phyloP scores from a whole-genome alignment of 2,797 vertebrate species.

The Gambelia wislizenii region DNA sequence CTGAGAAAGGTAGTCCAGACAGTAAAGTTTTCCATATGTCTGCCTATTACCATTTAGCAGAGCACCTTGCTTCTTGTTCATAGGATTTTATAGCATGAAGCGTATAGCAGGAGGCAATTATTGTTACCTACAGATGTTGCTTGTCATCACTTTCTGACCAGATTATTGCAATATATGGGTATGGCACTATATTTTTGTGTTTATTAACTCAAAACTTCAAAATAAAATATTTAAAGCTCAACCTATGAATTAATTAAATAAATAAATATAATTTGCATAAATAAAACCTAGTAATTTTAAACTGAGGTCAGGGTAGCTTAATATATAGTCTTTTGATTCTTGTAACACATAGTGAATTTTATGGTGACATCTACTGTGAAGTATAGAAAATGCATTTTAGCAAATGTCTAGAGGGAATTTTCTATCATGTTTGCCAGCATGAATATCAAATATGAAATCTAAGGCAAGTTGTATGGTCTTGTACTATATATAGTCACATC shows the following conservation, averaged over 20 bases:
- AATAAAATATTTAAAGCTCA: background rate
- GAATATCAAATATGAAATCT: too few species aligned
- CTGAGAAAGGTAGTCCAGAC: too few species aligned
- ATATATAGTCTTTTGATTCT: background rate
- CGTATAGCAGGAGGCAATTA: background rate
- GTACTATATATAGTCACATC: too few species aligned
- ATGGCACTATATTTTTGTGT: background rate
- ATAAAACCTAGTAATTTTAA: background rate
- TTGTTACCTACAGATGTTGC: background rate
- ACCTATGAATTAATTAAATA: too few species aligned
- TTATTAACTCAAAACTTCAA: background rate
- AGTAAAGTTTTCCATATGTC: too few species aligned
- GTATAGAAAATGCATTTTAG: background rate
- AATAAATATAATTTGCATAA: too few species aligned
- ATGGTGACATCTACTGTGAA: background rate
- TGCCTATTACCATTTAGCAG: background rate
- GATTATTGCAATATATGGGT: too few species aligned
- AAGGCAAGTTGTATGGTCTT: too few species aligned
- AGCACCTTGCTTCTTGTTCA: background rate
- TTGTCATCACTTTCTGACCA: background rate
- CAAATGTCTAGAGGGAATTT: background rate
- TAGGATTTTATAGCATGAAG: background rate
- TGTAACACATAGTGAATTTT: background rate
- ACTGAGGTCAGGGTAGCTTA: background rate
- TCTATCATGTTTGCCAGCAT: background rate